Evolutionary conservation across 2,888 invertebrate genomes (phyloP), one percentile per base, ranked within the genome.

Genomic region (Acronicta alni): DNA sequence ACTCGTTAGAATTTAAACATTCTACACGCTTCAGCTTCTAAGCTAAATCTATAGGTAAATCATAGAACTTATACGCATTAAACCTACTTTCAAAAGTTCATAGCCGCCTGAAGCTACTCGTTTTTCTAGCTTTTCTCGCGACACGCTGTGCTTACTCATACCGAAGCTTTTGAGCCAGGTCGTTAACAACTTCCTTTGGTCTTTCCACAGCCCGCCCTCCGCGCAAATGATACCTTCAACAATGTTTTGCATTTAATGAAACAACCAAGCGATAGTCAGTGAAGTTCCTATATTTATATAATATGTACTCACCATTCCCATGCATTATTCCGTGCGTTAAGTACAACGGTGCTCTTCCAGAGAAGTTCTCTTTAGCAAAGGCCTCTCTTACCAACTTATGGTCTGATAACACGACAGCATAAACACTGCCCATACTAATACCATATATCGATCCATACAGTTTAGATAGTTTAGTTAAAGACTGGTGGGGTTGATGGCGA

Each of bases 291-390:
- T 30, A 30, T 35, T 6, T 32, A 43, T 37, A 8, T 1, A 17
- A 51, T 37, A 30, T 47, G 42, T 20, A 70, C 96, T 95, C 89
- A 98, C 98, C 98, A 84, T 97, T 96, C 73, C 98, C 98, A 62
- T 97, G 95, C 97, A 98, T 97, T 61, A 98, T 97, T 32, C 98
- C 98, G 82, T 98, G 97, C 0, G 98, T 98, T 45, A 98, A 88
- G 85, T 96, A 97, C 1, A 98, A 94, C 1, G 98, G 98, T 0
- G 98, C 98, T 66, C 97, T 93, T 14, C 97, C 98, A 3, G 96
- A 94, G 71, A 97, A 96, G 4, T 89, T 95, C 38, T 97, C 97
- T 83, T 96, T 96, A 0, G 96, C 95, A 54, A 98, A 95, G 4
- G 97, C 96, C 65, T 97, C 96, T 62, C 96, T 95, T 45, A 98